phyloP scores from a whole-genome alignment of 2,888 invertebrate genomes.

The Melieria omissa region DNA sequence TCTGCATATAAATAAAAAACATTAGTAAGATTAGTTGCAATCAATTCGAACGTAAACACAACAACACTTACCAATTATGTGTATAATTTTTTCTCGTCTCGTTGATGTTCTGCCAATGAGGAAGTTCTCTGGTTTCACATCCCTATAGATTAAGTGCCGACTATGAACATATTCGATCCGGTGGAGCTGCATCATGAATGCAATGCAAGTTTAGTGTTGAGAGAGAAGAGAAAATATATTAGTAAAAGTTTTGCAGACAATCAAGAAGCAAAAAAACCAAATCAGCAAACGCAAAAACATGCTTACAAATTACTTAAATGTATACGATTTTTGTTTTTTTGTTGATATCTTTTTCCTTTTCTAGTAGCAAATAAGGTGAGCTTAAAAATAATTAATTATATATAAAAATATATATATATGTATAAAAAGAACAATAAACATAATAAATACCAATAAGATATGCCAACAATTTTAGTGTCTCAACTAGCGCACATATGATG shows the following conservation, averaged over 20 bases:
- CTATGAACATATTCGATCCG: constrained; percentile 99
- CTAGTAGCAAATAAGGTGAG: neutral
- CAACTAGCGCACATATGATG: constrained; percentile 58
- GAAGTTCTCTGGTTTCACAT: constrained; percentile 99
- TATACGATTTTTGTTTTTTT: constrained; percentile 18
- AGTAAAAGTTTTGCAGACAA: neutral
- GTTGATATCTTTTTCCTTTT: constrained; percentile 15
- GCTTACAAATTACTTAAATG: constrained; percentile 26
- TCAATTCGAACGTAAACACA: neutral
- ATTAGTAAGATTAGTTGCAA: constrained; percentile 17
- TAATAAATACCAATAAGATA: constrained; percentile 4
- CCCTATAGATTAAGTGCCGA: constrained; percentile 98
- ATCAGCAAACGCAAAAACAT: constrained; percentile 9
- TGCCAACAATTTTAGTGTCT: constrained; percentile 57
- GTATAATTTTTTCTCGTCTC: constrained; percentile 97
- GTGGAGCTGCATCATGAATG: constrained; percentile 76
- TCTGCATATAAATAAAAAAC: constrained; percentile 71
- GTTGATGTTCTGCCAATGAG: constrained; percentile 97
- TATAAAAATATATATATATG: constrained; percentile 1
- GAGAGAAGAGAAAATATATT: constrained; percentile 24
- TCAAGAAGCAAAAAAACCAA: neutral
- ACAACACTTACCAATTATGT: constrained; percentile 87
- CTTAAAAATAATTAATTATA: constrained; percentile 3
- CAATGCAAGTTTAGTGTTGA: neutral
- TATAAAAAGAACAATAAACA: neutral